Evolutionary conservation across 1,140 invertebrate genomes (phyloP).

Genomic region (Thaumatotibia leucotreta): DNA sequence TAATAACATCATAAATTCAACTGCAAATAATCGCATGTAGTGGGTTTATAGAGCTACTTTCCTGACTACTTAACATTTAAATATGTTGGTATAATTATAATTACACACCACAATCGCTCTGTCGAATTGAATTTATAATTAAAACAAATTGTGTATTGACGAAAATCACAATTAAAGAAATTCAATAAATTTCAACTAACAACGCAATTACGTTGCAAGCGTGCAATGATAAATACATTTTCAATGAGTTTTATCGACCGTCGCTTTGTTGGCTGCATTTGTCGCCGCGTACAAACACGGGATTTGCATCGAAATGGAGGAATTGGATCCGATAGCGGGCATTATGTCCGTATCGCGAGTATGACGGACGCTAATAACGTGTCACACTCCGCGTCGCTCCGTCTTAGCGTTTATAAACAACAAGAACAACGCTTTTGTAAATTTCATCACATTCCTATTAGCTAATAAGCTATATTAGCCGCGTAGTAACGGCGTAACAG

Average conservation of each 20-base stretch:
- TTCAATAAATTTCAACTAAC: conserved; percentile 9
- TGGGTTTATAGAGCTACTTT: too few species aligned
- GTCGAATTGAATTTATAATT: neutral
- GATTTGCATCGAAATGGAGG: conserved; percentile 42
- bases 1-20: too few species aligned
- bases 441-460: neutral
- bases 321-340: conserved; percentile 26
- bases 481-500: too few species aligned
- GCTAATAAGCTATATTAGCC: too few species aligned
- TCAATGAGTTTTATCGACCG: conserved; percentile 53
- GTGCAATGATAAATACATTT: conserved; percentile 51
- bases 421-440: neutral
- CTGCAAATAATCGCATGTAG: too few species aligned
- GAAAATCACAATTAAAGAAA: neutral
- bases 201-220: neutral
- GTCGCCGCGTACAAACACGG: conserved; percentile 34
- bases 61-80: too few species aligned
- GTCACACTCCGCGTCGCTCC: conserved; percentile 20
- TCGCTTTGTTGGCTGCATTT: conserved; percentile 46
- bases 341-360: conserved; percentile 18
- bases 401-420: conserved; percentile 18
- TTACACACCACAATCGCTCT: neutral
- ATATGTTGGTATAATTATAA: too few species aligned
- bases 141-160: neutral
- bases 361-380: conserved; percentile 24